phyloP scores from a whole-genome alignment of 2,888 invertebrate genomes.

The Escarpia spicata region DNA sequence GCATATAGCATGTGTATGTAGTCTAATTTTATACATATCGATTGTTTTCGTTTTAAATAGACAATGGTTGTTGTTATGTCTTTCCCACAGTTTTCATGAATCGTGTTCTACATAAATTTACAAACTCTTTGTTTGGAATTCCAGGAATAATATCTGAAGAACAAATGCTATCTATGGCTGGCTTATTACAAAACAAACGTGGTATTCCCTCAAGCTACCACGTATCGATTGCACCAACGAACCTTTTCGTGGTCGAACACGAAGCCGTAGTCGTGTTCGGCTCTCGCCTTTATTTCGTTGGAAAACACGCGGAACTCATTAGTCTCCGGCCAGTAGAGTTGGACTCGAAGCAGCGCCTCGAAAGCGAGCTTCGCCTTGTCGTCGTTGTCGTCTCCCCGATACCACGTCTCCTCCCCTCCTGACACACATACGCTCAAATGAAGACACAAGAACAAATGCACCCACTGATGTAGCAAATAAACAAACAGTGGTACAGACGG shows the following conservation, averaged over 20 bases:
- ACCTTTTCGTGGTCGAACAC: conserved; percentile 55
- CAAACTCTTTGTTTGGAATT: too few species aligned
- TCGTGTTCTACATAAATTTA: too few species aligned
- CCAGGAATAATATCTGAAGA: neutral
- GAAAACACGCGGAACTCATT: conserved; percentile 82
- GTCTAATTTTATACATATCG: too few species aligned
- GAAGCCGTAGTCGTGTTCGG: conserved; percentile 60
- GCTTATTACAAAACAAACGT: neutral
- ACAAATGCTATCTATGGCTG: neutral
- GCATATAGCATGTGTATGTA: too few species aligned
- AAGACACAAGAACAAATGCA: neutral
- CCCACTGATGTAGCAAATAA: neutral
- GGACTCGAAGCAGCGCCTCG: conserved; percentile 86
- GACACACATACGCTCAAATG: neutral
- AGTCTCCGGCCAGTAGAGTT: conserved; percentile 75
- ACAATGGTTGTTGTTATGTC: too few species aligned
- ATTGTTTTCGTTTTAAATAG: too few species aligned
- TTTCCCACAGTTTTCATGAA: too few species aligned
- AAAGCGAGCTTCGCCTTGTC: conserved; percentile 81
- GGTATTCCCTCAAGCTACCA: neutral
- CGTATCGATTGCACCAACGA: neutral
- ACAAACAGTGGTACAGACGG: neutral
- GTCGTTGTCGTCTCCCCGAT: conserved; percentile 41
- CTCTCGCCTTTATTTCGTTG: conserved; percentile 71
- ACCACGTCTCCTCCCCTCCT: conserved; percentile 36